Percentiles rank a stretch among this genome's conserved stretches.
These are phyloP conservation scores for Metalampra italica DNA, from an alignment of 2,888 invertebrate species.

Conservation along the genomic window DNA sequence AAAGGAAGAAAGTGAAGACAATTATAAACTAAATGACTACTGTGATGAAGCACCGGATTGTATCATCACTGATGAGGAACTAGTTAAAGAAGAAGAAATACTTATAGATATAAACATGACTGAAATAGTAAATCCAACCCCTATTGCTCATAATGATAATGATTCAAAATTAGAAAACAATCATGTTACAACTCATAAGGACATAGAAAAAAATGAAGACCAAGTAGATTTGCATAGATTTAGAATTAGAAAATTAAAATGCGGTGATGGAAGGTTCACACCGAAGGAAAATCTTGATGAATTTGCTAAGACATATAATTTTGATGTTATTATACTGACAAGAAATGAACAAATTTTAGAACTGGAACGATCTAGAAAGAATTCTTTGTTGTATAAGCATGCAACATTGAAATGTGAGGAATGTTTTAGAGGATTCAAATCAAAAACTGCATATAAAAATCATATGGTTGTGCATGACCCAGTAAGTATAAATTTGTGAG, in stretches of 20 bases:
- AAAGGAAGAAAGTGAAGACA: no score
- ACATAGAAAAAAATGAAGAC: not conserved
- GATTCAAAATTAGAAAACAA: no score
- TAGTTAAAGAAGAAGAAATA: no score
- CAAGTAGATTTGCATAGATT: not conserved
- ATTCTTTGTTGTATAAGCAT: not conserved
- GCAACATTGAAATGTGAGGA: constrained; percentile 1
- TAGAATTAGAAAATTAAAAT: not conserved
- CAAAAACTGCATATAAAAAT: constrained; percentile 1
- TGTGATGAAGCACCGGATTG: no score
- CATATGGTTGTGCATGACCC: constrained; percentile 4
- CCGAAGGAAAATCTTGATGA: not conserved
- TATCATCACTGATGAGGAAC: no score
- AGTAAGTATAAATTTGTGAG: no score
- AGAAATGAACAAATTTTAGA: constrained; percentile 3
- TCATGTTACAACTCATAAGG: not conserved
- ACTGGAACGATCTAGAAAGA: not conserved
- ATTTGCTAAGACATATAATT: not conserved
- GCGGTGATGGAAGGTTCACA: not conserved
- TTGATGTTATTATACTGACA: not conserved
- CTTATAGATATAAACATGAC: not conserved
- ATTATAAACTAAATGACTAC: no score
- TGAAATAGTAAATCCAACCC: no score
- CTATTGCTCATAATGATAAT: no score
- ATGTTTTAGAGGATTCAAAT: constrained; percentile 1